Evolutionary conservation across 2,113 vertebrate species (phyloP), one percentile per base, ranked within the genome.

Genomic region (Machaerirhynchus nigripectus): DNA sequence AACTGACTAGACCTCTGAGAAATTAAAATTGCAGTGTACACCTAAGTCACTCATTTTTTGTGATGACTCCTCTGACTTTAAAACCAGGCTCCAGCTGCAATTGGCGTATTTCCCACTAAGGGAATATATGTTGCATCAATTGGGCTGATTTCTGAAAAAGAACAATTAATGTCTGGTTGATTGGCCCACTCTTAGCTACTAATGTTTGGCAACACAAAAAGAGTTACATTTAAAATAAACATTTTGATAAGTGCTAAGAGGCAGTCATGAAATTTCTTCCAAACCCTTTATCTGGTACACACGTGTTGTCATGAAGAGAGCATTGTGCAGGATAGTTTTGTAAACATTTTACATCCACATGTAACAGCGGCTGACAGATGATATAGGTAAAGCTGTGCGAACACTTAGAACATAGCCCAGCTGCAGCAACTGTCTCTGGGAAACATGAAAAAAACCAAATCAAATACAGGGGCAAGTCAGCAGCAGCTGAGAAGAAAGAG

Each of bases 81-180:
- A 55, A 92, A 61, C 7, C 15, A 30, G 13, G 6, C 7, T 81
- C 44, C 40, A 50, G 35, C 33, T 86, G 69, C 61, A 67, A 80
- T 1, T 52, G 15, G 10, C 0, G 0, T 33, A 59, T 59, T 67
- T 78, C 30, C 26, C 12, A 40, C 49, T 65, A 37, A 31, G 7
- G 0, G 2, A 60, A 94, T 84, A 53, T 40, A 56, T 2, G 4
- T 61, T 69, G 10, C 24, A 77, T 61, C 18, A 33, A 2, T 84
- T 60, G 28, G 37, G 10, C 11, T 61, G 24, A 57, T 53, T 65
- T 92, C 71, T 60, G 31, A 23, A 76, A 76, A 86, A 85, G 24
- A 80, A 26, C 4, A 53, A 46, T 49, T 85, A 2, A 4, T n/a
- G 37, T 57, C 52, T 57, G 10, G 9, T 69, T 76, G 40, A 68